Evolutionary conservation across 1,140 invertebrate genomes (phyloP), one percentile per base, ranked within the genome.

Genomic region (Neoseiulus cucumeris): DNA sequence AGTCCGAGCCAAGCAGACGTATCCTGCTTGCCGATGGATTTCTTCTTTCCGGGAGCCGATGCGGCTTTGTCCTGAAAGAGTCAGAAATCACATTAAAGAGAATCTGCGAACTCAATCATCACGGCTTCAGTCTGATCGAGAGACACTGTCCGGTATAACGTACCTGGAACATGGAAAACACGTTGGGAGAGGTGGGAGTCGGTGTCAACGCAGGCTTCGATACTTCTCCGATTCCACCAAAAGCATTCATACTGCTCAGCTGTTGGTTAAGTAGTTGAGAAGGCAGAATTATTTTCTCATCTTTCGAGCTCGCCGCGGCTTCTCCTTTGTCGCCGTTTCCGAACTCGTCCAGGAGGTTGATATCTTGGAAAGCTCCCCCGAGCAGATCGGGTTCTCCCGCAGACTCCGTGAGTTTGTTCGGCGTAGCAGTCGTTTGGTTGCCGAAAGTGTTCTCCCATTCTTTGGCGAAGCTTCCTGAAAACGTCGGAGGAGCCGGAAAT

Each of bases 1-100:
- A 94, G 77, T 74, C 89, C 88, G 70, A 91, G 83, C 91, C 91
- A 96, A 0, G 79, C 76, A 47, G 78, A 75, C 75, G 79, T 79
- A 68, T 79, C 77, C 30, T 74, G 69, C 66, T 76, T 74, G 65
- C 72, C 71, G 25, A 66, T 70, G 72, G 74, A 70, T 14, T 41
- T 22, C 20, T 68, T 45, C 18, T 9, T 39, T 6, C 33, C 33
- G 4, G 33, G 33, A n/a, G 33, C 33, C 33, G 33, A 9, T 39
- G 33, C 33, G 33, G 33, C 9, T 39, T 39, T 39, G 4, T 9
- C 33, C 9, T 4, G 4, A 39, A 39, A 4, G 33, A 39, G 33
- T 6, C 4, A 9, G 9, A 9, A 39, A 39, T 39, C 9, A 39
- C 9, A 6, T 9, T 39, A 4, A 4, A 39, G 33, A 39, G 9